phyloP scores from a whole-genome alignment of 1,140 invertebrate species.

The Palaemon carinicauda region DNA sequence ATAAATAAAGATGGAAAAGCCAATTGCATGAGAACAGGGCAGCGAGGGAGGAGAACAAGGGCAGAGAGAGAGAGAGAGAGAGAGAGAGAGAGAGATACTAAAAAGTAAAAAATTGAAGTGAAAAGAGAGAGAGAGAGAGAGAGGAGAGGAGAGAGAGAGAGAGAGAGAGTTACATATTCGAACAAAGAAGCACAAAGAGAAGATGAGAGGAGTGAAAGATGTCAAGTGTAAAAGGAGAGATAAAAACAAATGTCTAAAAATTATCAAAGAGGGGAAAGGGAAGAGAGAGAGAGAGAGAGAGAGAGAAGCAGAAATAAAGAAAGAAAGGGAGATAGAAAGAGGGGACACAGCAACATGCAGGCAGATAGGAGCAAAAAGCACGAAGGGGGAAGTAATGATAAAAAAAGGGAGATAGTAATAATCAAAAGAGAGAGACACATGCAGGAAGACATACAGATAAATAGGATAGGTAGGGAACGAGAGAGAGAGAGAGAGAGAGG shows the following conservation, averaged over 20 bases:
- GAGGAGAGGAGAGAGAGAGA: not conserved
- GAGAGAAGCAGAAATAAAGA: not conserved
- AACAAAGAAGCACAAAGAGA: not conserved
- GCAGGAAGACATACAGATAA: not conserved
- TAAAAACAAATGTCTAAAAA: not conserved
- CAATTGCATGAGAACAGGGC: not conserved
- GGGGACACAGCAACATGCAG: not conserved
- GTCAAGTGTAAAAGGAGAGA: not conserved
- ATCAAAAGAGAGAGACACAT: not conserved
- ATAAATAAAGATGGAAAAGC: not conserved
- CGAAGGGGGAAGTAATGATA: not conserved
- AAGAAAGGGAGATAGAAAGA: not conserved
- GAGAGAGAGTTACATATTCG: not conserved
- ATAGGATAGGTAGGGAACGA: not conserved
- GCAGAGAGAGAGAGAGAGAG: not conserved
- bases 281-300: not conserved
- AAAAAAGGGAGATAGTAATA: not conserved
- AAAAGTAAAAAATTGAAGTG: not conserved
- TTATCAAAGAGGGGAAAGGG: not conserved
- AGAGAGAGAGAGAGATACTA: not conserved
- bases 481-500: not conserved
- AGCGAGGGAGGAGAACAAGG: not conserved
- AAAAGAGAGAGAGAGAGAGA: not conserved
- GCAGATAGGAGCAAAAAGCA: not conserved
- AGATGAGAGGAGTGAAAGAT: not conserved